Base-by-base conservation (phyloP, 2,113 vertebrate species). In the Gadus macrocephalus region DNA sequence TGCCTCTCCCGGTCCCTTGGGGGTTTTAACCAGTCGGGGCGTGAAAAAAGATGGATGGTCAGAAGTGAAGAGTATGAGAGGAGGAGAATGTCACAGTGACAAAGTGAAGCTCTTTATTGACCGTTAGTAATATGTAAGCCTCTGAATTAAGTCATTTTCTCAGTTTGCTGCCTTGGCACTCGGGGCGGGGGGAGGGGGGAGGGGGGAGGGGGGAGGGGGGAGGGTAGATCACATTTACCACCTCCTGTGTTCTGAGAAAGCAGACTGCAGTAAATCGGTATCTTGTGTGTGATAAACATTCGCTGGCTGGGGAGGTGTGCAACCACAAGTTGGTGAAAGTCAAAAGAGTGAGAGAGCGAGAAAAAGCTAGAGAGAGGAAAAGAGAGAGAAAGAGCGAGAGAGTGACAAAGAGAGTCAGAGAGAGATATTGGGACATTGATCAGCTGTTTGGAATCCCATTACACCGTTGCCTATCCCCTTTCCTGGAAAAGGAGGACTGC, bases 221-320 rank as follows among this genome's bases (percentile, higher is more conserved):
- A 9, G 42, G 31, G 12, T 35, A 60, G 1, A 53, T 62, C 42
- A 73, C 60, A 66, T 55, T 17, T 1, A 31, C 27, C 22, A 15
- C 66, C 20, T 35, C 55, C 25, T 58, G 25, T 68, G 9, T 75
- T 73, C 28, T 79, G 56, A 55, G 60, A 59, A 49, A 49, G n/a
- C 78, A 78, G 69, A 78, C 55, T 42, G 55, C 53, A 62, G 67
- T 75, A 85, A 80, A 88, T 82, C 81, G 77, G 71, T 66, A 66
- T 68, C 61, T 78, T 7, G 4, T 62, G 68, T 71, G 12, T 49
- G 42, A 49, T 49, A 9, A 49, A 49, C 42, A 49, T 49, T 49
- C 2, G 42, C 42, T 49, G 8, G 1, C 9, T 49, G 42, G 42
- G 42, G 8, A 12, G 68, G 72, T 78, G 76, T 31, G 53, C 53